Evolutionary conservation across 2,888 invertebrate genomes (phyloP).

Genomic region (Lepidocyrtinus sp.): DNA sequence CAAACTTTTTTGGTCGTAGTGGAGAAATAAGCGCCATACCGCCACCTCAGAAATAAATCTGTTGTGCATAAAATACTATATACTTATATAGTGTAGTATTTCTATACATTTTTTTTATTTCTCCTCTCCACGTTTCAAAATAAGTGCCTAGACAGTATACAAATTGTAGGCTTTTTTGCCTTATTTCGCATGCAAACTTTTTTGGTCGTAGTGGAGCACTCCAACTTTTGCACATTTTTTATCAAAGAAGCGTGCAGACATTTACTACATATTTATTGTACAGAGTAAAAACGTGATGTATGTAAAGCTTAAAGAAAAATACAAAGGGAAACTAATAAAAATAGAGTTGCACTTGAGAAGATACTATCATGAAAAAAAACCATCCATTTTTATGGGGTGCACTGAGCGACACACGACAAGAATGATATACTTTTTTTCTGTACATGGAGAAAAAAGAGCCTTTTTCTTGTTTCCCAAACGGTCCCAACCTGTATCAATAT

Average conservation of each 20-base stretch:
- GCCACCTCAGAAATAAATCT: too few relatives aligned
- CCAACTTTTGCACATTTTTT: slow-evolving; percentile 3
- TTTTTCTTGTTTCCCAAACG: background rate
- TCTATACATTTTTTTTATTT: too few relatives aligned
- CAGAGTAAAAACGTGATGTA: slow-evolving; percentile 3
- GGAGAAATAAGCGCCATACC: too few relatives aligned
- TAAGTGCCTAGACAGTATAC: too few relatives aligned
- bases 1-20: background rate
- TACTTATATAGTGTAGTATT: too few relatives aligned
- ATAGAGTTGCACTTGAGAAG: slow-evolving; percentile 11
- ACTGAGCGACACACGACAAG: background rate
- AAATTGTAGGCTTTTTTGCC: too few relatives aligned
- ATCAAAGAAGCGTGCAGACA: background rate
- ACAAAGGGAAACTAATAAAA: background rate
- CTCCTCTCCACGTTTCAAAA: too few relatives aligned
- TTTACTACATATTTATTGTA: background rate
- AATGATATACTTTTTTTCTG: background rate
- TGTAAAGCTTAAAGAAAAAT: background rate
- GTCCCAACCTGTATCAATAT: slow-evolving; percentile 7
- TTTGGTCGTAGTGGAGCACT: background rate
- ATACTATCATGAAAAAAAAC: too few relatives aligned
- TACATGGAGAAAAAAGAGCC: too few relatives aligned
- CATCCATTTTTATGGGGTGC: too few relatives aligned
- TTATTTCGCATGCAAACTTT: background rate
- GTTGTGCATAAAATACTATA: too few relatives aligned